Conservation (phyloP, 2,113 vertebrate genomes). For the Poicephalus gulielmi region DNA sequence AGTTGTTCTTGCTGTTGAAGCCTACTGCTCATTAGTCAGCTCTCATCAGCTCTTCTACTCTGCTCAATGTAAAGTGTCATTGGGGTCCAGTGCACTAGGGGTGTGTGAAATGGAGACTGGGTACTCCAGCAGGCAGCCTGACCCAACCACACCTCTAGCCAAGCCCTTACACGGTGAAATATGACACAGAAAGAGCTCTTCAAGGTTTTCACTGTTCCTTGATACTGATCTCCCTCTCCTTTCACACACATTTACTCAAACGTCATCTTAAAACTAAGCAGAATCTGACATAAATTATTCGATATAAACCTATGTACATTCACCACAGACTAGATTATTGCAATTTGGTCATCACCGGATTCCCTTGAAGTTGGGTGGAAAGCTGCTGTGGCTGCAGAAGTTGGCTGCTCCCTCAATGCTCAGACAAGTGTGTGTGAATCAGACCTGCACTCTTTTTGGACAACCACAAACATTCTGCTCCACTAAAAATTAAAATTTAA, state of each 20-base stretch:
- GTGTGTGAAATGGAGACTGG: background rate
- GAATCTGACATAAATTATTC: background rate
- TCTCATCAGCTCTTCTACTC: background rate
- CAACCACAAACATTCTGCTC: background rate
- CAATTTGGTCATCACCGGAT: background rate
- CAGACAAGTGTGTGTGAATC: background rate
- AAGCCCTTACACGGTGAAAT: background rate
- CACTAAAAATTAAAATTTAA: background rate
- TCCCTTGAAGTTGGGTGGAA: background rate
- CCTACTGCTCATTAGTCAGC: background rate
- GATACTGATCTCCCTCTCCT: background rate
- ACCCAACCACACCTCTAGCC: background rate
- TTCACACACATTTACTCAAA: background rate
- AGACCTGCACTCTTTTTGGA: background rate
- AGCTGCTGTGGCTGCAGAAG: slow-evolving; percentile 18
- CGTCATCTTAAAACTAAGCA: background rate
- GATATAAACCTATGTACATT: background rate
- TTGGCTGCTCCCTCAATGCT: background rate
- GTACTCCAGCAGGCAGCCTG: background rate
- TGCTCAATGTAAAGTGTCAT: background rate
- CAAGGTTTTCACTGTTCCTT: background rate
- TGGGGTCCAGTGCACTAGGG: background rate
- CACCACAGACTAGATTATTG: background rate
- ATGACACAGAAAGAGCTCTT: background rate
- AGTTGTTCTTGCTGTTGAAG: background rate